Conservation (phyloP, 64 coral and sea anemone genomes). For the Exaiptasia diaphana region DNA sequence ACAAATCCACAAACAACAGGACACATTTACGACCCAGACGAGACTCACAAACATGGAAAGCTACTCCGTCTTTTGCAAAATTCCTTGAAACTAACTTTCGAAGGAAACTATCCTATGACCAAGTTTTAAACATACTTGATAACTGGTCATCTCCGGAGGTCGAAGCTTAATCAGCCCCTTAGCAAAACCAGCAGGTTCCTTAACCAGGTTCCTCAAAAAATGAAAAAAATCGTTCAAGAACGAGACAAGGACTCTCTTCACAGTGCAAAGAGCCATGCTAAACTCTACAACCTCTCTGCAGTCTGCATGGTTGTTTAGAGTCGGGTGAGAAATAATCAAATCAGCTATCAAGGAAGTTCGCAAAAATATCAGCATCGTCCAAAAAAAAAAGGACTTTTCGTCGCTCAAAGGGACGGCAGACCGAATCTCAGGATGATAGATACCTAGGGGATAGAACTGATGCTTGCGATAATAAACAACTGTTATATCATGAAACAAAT, state of each 20-base stretch:
- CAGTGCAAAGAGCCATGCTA: neutral
- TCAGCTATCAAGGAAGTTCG: neutral
- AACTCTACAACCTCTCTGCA: conserved; percentile 12
- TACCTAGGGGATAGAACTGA: neutral
- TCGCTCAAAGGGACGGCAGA: neutral
- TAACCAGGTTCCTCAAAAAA: conserved; percentile 18
- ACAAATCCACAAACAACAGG: too few relatives aligned
- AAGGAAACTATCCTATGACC: conserved; percentile 15
- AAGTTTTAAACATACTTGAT: neutral
- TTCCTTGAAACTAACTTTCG: conserved; percentile 38
- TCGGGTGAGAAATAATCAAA: neutral
- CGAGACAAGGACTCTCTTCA: conserved; percentile 27
- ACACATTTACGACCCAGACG: conserved; percentile 4
- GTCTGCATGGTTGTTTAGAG: neutral
- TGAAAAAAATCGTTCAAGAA: conserved; percentile 13
- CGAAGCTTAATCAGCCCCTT: conserved; percentile 2
- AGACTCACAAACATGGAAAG: neutral
- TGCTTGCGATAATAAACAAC: too few relatives aligned
- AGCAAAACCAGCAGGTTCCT: neutral
- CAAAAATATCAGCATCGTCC: neutral
- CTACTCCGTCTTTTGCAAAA: neutral
- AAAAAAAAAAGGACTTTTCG: neutral
- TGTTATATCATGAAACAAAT: too few relatives aligned
- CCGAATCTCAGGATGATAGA: neutral
- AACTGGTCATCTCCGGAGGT: neutral